A percentile compares a stretch with the other conserved stretches of the same genome.
Evolutionary conservation across 2,113 vertebrate species (phyloP).

Genomic region (Rhinolophus ferrumequinum): DNA sequence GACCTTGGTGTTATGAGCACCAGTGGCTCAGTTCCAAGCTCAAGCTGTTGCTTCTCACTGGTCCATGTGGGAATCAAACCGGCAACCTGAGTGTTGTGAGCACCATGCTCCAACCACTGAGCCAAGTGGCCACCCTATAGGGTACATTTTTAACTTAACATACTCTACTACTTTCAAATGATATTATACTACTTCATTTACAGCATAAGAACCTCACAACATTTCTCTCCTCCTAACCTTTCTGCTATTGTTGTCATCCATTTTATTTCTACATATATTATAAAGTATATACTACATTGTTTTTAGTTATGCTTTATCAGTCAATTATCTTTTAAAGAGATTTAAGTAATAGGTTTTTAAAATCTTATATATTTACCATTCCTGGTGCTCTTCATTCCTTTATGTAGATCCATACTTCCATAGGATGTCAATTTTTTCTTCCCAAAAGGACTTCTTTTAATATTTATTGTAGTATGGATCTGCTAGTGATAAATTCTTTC

Average conservation of each 20-base stretch:
- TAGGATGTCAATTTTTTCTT: not conserved
- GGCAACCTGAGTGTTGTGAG: too few relatives aligned
- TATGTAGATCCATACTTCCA: not conserved
- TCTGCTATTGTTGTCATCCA: not conserved
- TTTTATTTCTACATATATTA: not conserved
- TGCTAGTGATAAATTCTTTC: not conserved
- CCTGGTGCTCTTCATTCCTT: not conserved
- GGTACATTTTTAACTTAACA: not conserved
- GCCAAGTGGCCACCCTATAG: not conserved
- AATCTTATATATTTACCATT: not conserved
- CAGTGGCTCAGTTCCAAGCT: too few relatives aligned
- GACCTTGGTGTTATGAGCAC: too few relatives aligned
- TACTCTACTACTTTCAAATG: not conserved
- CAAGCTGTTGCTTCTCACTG: too few relatives aligned
- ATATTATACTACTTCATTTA: not conserved
- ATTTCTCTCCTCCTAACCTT: not conserved
- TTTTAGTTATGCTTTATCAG: not conserved
- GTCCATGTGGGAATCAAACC: too few relatives aligned
- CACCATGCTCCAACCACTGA: too few relatives aligned
- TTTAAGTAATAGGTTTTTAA: not conserved
- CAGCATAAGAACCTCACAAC: not conserved
- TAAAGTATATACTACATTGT: not conserved
- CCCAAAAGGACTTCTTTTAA: not conserved
- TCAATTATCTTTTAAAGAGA: not conserved
- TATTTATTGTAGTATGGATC: not conserved